A percentile compares a stretch with the other conserved stretches of the same genome.
phyloP scores from a whole-genome alignment of 2,797 vertebrate genomes.

The Mareca penelope region DNA sequence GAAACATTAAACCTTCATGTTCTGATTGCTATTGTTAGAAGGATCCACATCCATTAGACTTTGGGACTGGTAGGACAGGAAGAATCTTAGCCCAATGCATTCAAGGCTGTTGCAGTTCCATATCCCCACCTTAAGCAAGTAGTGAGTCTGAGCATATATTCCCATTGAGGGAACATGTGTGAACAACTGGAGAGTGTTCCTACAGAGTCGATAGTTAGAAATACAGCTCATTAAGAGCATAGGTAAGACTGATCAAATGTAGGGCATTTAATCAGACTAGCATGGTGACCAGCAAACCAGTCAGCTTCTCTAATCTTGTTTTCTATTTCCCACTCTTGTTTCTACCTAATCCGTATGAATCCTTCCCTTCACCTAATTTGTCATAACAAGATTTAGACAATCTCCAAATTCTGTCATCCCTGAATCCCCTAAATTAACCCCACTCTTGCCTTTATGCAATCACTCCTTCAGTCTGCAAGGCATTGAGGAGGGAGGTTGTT shows the following conservation, averaged over 20 bases:
- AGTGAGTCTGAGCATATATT: not conserved
- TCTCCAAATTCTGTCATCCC: no score
- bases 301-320: not conserved
- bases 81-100: not conserved
- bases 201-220: not conserved
- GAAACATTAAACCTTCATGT: not conserved
- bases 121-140: not conserved
- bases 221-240: not conserved
- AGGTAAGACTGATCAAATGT: not conserved
- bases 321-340: not conserved
- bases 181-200: not conserved
- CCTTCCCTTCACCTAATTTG: not conserved
- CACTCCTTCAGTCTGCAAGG: no score
- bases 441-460: no score
- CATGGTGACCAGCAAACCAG: not conserved
- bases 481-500: not conserved
- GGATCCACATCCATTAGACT: not conserved
- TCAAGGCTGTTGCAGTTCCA: not conserved
- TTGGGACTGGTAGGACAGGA: not conserved
- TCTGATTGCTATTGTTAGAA: not conserved
- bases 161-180: fast-evolving
- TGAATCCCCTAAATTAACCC: no score
- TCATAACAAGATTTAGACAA: no score
- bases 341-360: not conserved
- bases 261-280: not conserved